Percentiles rank a stretch among this genome's conserved stretches.
These are phyloP conservation scores for Rallus limicola DNA, from an alignment of 2,113 vertebrate species.

Conservation along the genomic window DNA sequence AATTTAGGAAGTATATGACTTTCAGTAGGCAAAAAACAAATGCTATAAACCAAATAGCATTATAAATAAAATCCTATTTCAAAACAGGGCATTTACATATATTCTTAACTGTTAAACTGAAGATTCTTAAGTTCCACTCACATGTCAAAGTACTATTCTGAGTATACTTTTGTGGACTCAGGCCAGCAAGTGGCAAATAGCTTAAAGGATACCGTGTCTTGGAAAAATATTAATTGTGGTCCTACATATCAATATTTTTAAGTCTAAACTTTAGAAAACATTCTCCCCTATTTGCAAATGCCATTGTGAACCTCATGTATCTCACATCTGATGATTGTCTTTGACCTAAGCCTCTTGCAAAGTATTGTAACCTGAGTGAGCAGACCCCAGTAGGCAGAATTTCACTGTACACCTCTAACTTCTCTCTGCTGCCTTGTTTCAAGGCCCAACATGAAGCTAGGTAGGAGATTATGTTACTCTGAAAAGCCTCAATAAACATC, in stretches of 20 bases:
- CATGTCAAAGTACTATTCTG: neutral
- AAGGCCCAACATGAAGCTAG: constrained; percentile 83
- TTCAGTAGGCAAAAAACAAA: neutral
- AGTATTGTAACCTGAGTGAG: constrained; percentile 41
- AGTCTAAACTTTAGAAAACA: neutral
- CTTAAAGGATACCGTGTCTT: neutral
- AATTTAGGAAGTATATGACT: neutral
- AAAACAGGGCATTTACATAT: neutral
- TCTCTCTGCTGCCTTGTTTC: constrained; percentile 78
- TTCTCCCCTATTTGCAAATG: neutral
- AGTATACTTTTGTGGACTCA: neutral
- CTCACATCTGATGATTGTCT: neutral
- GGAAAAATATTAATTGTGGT: neutral
- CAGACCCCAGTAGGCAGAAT: constrained; percentile 76
- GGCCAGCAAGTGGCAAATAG: neutral
- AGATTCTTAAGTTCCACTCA: neutral
- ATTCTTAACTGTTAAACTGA: neutral
- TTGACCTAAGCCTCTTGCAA: neutral
- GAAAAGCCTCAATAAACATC: constrained; percentile 81
- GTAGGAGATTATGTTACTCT: constrained; percentile 83
- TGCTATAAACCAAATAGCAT: neutral
- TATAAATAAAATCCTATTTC: neutral
- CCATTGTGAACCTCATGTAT: neutral
- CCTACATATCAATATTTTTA: neutral
- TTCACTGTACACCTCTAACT: constrained; percentile 78